Conservation (phyloP, 2,797 vertebrate species). For the Smutsia gigantea region DNA sequence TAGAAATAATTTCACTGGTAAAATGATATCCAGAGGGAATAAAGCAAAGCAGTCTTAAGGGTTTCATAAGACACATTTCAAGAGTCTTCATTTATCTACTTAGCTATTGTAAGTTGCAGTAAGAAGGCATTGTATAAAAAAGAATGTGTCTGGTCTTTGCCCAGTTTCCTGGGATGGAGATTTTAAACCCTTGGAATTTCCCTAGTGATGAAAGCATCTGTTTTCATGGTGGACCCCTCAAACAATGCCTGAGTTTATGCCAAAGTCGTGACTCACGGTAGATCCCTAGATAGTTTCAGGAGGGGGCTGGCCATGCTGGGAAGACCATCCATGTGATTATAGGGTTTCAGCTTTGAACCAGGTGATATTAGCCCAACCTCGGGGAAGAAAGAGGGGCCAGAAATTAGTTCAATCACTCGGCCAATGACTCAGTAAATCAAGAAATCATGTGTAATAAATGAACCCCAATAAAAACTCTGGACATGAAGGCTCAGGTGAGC, state of each 20-base stretch:
- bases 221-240: not conserved
- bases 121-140: not conserved
- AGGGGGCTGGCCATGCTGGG: not conserved
- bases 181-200: not conserved
- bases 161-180: not conserved
- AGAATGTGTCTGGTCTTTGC: not conserved
- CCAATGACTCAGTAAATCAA: not conserved
- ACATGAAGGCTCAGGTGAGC: not conserved
- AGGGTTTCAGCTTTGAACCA: not conserved
- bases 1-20: constrained; percentile 45
- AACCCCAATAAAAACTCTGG: not conserved
- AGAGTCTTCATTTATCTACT: not conserved
- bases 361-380: not conserved
- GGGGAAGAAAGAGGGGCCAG: not conserved
- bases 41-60: not conserved
- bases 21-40: constrained; percentile 16
- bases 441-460: not conserved
- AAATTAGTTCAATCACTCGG: not conserved
- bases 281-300: not conserved
- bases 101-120: not conserved
- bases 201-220: not conserved
- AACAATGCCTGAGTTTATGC: not conserved
- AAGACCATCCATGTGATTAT: not conserved
- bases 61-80: not conserved
- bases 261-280: not conserved